These are phyloP conservation scores for Microplitis deprimator DNA, from an alignment of 2,888 invertebrate species.

Conservation along the genomic window DNA sequence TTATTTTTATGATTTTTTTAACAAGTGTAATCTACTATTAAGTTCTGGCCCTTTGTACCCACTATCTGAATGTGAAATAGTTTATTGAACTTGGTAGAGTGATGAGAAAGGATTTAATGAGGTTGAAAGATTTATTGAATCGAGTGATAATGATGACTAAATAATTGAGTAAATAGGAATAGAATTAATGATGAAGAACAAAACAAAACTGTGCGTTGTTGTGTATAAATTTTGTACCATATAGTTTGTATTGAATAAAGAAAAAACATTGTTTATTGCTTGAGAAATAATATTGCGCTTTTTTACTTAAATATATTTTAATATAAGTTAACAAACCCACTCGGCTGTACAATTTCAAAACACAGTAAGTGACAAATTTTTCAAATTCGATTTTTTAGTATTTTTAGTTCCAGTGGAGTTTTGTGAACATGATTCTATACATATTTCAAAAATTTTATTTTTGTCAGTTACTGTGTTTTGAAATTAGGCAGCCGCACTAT, in stretches of 20 bases:
- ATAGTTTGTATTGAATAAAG: conserved; percentile 75
- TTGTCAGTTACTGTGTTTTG: too few relatives aligned
- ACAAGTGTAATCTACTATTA: neutral
- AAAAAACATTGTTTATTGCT: conserved; percentile 72
- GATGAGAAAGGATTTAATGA: conserved; percentile 10
- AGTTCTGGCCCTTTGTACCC: neutral
- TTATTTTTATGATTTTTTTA: conserved; percentile 54
- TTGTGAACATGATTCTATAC: too few relatives aligned
- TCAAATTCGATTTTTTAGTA: too few relatives aligned
- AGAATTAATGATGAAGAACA: conserved; percentile 55
- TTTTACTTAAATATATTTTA: neutral
- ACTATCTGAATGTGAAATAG: neutral
- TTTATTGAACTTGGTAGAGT: conserved; percentile 20
- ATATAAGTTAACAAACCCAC: neutral
- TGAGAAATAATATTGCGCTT: conserved; percentile 56
- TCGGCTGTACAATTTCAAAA: too few relatives aligned
- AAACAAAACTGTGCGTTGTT: conserved; percentile 70
- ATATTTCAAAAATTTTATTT: too few relatives aligned
- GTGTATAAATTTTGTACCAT: conserved; percentile 76
- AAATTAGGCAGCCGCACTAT: too few relatives aligned
- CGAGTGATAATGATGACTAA: conserved; percentile 35
- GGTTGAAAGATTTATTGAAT: conserved; percentile 22
- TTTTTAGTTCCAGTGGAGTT: too few relatives aligned
- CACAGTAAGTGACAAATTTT: too few relatives aligned
- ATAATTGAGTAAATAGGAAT: conserved; percentile 32